Percentiles rank a stretch among this genome's conserved stretches.
phyloP scores from a whole-genome alignment of 2,797 vertebrate genomes.

The Gymnocypris eckloni region DNA sequence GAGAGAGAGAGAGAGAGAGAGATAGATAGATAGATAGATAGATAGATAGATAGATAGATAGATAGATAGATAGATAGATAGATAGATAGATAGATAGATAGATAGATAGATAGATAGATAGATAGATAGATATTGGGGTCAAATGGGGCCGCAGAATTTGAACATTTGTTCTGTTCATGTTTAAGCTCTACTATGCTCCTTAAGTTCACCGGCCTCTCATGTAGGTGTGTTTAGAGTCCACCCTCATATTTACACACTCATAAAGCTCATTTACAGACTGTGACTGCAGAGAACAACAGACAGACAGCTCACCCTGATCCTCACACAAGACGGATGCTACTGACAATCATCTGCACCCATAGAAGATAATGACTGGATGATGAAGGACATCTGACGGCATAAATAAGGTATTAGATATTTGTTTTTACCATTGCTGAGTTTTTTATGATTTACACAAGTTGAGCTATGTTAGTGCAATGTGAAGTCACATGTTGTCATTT shows the following conservation, averaged over 20 bases:
- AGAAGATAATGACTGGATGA: background rate
- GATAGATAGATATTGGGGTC: background rate
- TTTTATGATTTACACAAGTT: background rate
- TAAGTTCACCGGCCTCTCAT: background rate
- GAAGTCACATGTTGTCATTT: background rate
- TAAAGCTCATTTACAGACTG: constrained; percentile 8
- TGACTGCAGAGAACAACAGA: constrained; percentile 3
- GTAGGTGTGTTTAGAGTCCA: constrained; percentile 3
- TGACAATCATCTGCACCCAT: background rate
- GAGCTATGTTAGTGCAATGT: background rate
- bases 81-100: background rate
- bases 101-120: background rate
- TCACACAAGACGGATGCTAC: background rate
- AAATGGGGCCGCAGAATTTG: background rate
- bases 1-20: fast-evolving
- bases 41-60: background rate
- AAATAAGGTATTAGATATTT: constrained; percentile 5
- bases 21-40: background rate
- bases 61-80: background rate
- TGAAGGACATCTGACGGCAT: background rate
- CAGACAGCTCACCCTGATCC: background rate
- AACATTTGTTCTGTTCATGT: background rate
- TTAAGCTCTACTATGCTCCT: background rate
- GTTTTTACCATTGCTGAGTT: background rate
- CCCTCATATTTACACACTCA: constrained; percentile 6